Conservation (phyloP, 2,888 invertebrate species). For the Macrophya alboannulata region DNA sequence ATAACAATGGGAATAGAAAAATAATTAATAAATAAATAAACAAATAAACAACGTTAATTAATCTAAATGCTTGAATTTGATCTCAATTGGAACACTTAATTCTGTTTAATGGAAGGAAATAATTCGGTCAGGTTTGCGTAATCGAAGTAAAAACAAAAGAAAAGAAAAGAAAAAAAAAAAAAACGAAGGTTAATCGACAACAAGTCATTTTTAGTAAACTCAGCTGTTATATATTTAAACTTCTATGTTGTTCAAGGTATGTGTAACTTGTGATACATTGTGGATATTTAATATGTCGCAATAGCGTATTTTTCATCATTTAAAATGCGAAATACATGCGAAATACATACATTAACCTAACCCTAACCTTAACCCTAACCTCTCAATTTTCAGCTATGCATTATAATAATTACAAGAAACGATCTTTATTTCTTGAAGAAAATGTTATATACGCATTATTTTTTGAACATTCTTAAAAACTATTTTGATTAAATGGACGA, state of each 20-base stretch:
- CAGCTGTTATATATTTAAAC: not conserved
- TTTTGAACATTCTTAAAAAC: not conserved
- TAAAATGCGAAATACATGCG: not conserved
- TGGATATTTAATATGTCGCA: not conserved
- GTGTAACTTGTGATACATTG: not conserved
- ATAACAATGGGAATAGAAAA: too few species aligned
- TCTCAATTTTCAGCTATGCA: not conserved
- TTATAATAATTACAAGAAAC: not conserved
- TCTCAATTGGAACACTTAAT: not conserved
- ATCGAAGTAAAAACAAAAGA: too few species aligned
- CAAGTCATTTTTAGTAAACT: not conserved
- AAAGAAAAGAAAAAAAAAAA: not conserved
- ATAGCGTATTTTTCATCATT: not conserved
- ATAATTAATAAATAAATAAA: not conserved
- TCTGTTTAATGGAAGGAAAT: not conserved
- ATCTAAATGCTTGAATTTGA: not conserved
- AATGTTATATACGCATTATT: not conserved
- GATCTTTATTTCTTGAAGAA: not conserved
- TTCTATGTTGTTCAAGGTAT: constrained; percentile 1
- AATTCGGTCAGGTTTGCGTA: not conserved
- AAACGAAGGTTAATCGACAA: not conserved
- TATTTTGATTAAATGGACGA: not conserved
- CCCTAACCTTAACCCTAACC: not conserved
- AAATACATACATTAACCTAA: too few species aligned
- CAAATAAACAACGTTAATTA: not conserved